phyloP scores from a whole-genome alignment of 2,797 vertebrate species.

The Syngnathus acus region DNA sequence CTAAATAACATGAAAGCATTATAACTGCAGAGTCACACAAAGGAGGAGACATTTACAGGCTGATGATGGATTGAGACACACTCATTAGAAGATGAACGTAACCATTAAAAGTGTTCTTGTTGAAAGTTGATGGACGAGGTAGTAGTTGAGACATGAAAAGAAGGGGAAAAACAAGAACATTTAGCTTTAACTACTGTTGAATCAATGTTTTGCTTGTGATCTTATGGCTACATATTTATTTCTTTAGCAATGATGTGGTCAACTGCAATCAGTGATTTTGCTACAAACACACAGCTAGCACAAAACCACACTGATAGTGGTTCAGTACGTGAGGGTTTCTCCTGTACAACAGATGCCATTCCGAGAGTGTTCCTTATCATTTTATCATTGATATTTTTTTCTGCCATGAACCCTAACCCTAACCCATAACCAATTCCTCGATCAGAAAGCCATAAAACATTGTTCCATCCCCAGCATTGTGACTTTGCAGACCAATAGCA shows the following conservation, averaged over 20 bases:
- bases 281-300: background rate
- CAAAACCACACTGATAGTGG: background rate
- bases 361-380: background rate
- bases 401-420: background rate
- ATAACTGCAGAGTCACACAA: conserved; percentile 3
- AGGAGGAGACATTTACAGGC: background rate
- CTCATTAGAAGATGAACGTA: conserved; percentile 35
- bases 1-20: background rate
- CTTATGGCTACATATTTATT: background rate
- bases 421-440: background rate
- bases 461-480: background rate
- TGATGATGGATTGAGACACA: conserved; percentile 40
- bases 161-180: too few species aligned
- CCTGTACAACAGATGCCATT: background rate
- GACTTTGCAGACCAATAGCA: background rate
- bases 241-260: background rate
- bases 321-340: background rate
- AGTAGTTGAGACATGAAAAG: background rate
- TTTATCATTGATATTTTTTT: background rate
- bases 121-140: conserved; percentile 29
- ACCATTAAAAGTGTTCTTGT: conserved; percentile 30
- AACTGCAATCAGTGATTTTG: background rate
- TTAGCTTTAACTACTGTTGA: background rate
- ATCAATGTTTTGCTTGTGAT: background rate
- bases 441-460: background rate